A percentile compares a stretch with the other conserved stretches of the same genome.
Conservation (phyloP, 1,140 invertebrate species). For the Drosophila athabasca region DNA sequence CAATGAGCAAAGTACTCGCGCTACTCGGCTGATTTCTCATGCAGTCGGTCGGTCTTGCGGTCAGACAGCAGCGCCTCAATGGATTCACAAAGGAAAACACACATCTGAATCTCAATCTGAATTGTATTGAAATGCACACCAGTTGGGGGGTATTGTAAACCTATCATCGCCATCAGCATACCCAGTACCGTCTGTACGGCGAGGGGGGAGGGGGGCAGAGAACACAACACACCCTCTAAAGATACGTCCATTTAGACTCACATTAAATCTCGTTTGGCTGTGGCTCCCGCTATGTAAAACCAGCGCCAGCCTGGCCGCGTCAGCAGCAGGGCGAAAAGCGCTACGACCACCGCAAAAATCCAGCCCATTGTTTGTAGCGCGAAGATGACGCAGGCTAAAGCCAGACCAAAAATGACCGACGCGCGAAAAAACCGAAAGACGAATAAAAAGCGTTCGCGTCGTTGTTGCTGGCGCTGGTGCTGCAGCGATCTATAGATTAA, state of each 20-base stretch:
- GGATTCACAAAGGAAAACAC: slow-evolving; percentile 61
- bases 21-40: slow-evolving; percentile 41
- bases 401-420: slow-evolving; percentile 61
- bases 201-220: not conserved
- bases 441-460: slow-evolving; percentile 68
- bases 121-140: slow-evolving; percentile 75
- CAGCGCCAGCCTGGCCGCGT: slow-evolving; percentile 86
- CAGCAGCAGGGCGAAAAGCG: slow-evolving; percentile 62
- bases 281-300: slow-evolving; percentile 89
- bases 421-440: slow-evolving; percentile 75
- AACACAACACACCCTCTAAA: not conserved
- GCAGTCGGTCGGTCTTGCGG: no score
- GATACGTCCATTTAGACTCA: slow-evolving; percentile 38
- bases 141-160: slow-evolving; percentile 72
- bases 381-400: slow-evolving; percentile 66
- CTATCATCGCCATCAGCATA: slow-evolving; percentile 33
- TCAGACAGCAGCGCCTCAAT: slow-evolving; percentile 41
- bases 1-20: slow-evolving; percentile 58
- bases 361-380: slow-evolving; percentile 75
- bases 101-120: slow-evolving; percentile 16
- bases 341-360: slow-evolving; percentile 67
- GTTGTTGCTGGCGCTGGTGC: slow-evolving; percentile 53
- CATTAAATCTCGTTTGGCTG: slow-evolving; percentile 88
- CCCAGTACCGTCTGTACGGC: not conserved
- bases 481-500: slow-evolving; percentile 40